Evolutionary conservation across 2,113 vertebrate species (phyloP), one percentile per base, ranked within the genome.

Genomic region (Paraplagusia blochii): DNA sequence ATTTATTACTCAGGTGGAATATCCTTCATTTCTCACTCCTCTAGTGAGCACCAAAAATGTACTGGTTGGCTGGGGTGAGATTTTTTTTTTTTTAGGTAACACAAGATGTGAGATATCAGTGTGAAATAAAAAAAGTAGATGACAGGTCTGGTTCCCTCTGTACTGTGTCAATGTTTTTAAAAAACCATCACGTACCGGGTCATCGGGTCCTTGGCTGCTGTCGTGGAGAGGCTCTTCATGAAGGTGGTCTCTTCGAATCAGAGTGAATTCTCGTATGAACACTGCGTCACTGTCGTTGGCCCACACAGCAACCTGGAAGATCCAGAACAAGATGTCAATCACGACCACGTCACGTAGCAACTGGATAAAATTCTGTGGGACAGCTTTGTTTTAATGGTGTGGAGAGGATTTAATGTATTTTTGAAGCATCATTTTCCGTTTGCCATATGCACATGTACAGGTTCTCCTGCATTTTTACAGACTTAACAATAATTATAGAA

Each of bases 241-340:
- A 33, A 94, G 90, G 60, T 92, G 92, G 76, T 95, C 95, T 82
- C 91, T 88, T 39, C 91, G 91, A 81, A 94, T 94, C 72, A 98
- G 77, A n/a, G 95, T 94, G 87, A 93, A 98, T 81, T 98, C 96
- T 65, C 93, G 88, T 56, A 98, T 93, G 71, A 98, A 98, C 72
- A 97, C 91, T 15, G 93, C 95, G 19, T 89, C 95, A 39, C 88
- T 93, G 33, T 95, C 88, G 59, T 82, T 89, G 69, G 93, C 87
- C 53, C 90, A 82, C 63, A 89, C 92, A 2, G 65, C 88, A 62
- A 91, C 88, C 96, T 98, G 79, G 16, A 68, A 73, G 45, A 81
- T 39, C 11, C 36, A 39, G 1, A 5, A 39, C 36, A 38, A 38
- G 22, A 2, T 8, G 9, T 54, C 17, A 43, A 62, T 17, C 14